Conservation (phyloP, 2,797 vertebrate species). For the Squalus acanthias region DNA sequence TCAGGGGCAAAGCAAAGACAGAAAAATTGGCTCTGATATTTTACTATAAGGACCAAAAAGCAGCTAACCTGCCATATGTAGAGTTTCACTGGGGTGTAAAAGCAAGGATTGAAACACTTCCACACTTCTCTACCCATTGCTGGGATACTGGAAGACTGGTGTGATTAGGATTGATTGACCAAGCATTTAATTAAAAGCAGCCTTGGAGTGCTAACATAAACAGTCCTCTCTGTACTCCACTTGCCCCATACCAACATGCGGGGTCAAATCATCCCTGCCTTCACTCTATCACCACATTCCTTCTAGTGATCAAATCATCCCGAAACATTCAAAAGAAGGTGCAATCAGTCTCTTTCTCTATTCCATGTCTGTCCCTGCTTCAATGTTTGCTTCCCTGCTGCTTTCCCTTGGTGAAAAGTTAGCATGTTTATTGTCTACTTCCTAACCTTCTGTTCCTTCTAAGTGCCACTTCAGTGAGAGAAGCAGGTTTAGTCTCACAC, state of each 20-base stretch:
- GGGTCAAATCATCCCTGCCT: not conserved
- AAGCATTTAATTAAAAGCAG: not conserved
- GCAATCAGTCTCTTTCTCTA: not conserved
- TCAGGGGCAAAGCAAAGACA: too few species aligned
- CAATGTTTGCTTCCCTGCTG: not conserved
- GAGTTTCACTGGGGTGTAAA: too few species aligned
- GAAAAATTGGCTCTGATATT: too few species aligned
- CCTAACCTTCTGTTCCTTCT: not conserved
- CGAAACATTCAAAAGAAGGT: not conserved
- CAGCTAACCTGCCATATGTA: too few species aligned
- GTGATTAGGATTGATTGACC: not conserved
- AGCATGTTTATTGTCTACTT: not conserved
- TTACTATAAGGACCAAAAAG: too few species aligned
- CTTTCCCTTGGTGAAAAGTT: not conserved
- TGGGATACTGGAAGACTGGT: too few species aligned
- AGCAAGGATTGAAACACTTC: too few species aligned
- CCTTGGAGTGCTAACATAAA: not conserved
- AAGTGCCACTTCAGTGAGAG: not conserved
- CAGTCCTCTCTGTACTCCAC: not conserved
- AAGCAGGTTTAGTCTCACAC: not conserved
- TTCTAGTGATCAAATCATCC: too few species aligned
- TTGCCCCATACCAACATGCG: not conserved
- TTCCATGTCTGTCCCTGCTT: not conserved
- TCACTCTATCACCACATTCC: not conserved
- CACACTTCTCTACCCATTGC: too few species aligned